A percentile compares a stretch with the other conserved stretches of the same genome.
These are phyloP conservation scores for Brachionus rotundiformis DNA, from an alignment of 1,140 invertebrate genomes.

Conservation along the genomic window DNA sequence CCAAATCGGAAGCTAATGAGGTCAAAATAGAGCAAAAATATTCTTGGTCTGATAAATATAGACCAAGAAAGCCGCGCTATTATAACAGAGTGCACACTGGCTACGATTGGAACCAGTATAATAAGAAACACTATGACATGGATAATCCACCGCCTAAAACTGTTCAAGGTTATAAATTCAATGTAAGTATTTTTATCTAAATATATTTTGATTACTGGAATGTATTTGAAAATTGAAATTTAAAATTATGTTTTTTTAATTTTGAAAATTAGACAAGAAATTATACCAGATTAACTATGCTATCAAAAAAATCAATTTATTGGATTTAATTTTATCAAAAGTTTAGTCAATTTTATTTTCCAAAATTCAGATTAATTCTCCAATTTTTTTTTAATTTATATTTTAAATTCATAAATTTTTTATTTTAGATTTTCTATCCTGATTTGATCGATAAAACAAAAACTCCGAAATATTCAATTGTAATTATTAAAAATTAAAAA, in stretches of 20 bases:
- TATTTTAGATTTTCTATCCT: conserved; percentile 86
- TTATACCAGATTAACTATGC: too few relatives aligned
- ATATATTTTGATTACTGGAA: background rate
- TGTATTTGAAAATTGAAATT: too few relatives aligned
- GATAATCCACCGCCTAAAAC: conserved; percentile 99
- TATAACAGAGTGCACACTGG: conserved; percentile 87
- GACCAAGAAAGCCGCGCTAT: conserved; percentile 92
- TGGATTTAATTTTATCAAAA: too few relatives aligned
- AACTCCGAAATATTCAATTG: conserved; percentile 88
- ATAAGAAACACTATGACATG: conserved; percentile 99
- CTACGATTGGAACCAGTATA: conserved; percentile 99
- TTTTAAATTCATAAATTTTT: background rate
- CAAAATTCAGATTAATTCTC: too few relatives aligned
- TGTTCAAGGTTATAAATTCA: conserved; percentile 99
- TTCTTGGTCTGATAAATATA: conserved; percentile 95
- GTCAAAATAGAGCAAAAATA: conserved; percentile 74
- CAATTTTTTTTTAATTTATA: background rate
- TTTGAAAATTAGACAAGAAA: too few relatives aligned
- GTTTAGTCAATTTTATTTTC: too few relatives aligned
- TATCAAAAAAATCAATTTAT: too few relatives aligned
- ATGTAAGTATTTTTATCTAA: conserved; percentile 66
- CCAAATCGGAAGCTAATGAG: conserved; percentile 77
- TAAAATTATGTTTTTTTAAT: too few relatives aligned
- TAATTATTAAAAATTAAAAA: conserved; percentile 53
- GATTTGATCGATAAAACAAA: conserved; percentile 93